Evolutionary conservation across 1,140 invertebrate species (phyloP).

Genomic region (Drosophila sechellia): DNA sequence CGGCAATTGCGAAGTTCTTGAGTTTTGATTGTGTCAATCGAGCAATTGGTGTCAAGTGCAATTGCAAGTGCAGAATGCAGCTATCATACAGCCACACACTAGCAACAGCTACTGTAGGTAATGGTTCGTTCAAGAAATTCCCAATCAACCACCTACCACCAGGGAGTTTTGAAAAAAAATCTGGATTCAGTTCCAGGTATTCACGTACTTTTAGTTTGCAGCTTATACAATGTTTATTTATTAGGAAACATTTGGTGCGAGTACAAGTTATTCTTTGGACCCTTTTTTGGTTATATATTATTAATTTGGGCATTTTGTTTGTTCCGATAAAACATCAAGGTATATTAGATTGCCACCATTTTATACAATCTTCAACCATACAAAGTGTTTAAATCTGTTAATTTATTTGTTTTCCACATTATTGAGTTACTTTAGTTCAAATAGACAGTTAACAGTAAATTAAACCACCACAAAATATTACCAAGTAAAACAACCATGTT

Average conservation of each 20-base stretch:
- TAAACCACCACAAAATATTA: slow-evolving; percentile 22
- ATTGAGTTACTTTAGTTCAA: slow-evolving; percentile 20
- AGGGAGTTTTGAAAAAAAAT: slow-evolving; percentile 17
- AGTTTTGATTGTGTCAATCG: slow-evolving; percentile 50
- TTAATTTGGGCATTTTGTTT: not conserved
- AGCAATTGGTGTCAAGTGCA: slow-evolving; percentile 54
- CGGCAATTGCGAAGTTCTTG: slow-evolving; percentile 31
- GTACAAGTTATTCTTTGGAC: too few relatives aligned
- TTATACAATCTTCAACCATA: not conserved
- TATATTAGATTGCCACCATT: not conserved
- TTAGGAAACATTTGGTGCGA: slow-evolving; percentile 12
- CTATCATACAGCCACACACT: slow-evolving; percentile 54
- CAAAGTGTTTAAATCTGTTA: slow-evolving; percentile 6
- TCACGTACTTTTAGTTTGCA: slow-evolving; percentile 20
- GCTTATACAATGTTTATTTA: slow-evolving; percentile 33
- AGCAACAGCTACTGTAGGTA: slow-evolving; percentile 60
- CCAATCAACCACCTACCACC: slow-evolving; percentile 16
- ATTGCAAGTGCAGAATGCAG: slow-evolving; percentile 45
- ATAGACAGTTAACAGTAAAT: slow-evolving; percentile 22
- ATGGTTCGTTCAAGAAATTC: slow-evolving; percentile 39
- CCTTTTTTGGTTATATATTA: not conserved
- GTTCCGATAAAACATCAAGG: not conserved
- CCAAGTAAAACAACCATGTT: slow-evolving; percentile 28
- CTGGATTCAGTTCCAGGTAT: slow-evolving; percentile 31
- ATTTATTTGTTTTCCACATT: slow-evolving; percentile 44